Base-by-base conservation (phyloP, 2,888 invertebrate species). In the Lepas anatifera region DNA sequence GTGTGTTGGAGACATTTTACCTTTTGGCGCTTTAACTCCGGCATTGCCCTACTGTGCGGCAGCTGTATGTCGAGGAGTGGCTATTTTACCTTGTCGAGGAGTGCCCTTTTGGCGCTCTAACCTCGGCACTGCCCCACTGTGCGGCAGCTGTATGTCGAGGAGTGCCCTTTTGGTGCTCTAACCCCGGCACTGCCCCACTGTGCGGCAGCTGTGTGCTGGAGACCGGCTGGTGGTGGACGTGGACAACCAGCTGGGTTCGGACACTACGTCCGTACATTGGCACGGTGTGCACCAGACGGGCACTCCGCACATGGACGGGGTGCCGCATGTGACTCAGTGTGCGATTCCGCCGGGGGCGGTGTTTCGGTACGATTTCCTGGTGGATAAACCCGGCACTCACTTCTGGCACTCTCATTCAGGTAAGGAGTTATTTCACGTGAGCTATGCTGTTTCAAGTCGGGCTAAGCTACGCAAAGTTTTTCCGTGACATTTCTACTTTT, bases 241-340 rank as follows among this genome's bases (percentile, higher is more conserved):
- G 6, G 68, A 75, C 27, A 81, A 81, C 74, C 74, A 74, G 41
- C 73, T 81, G 70, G 75, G 75, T 13, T 76, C 76, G 2, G 78
- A 78, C 68, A 77, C 77, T 22, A 78, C 79, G n/a, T 76, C 80
- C 48, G 78, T 84, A 27, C 84, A 84, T 76, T 84, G 83, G 82
- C 83, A 84, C 75, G 84, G 84, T 16, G 69, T 81, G 18, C 77
- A 77, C 63, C 80, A 79, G 72, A 74, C 73, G 18, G 76, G 74
- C 18, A 76, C 76, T 0, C 76, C 76, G 25, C 77, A 78, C 74
- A 81, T 80, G 79, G 81, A 81, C 70, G 81, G 81, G 4, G 81
- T 81, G 10, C 75, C 81, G 1, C 78, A 79, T 77, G 76, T 81
- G 6, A 79, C 80, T 0, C 81, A 81, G 74, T 81, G 81, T 73